Conservation (phyloP, 2,888 invertebrate species). For the Cyclophora albipunctata region DNA sequence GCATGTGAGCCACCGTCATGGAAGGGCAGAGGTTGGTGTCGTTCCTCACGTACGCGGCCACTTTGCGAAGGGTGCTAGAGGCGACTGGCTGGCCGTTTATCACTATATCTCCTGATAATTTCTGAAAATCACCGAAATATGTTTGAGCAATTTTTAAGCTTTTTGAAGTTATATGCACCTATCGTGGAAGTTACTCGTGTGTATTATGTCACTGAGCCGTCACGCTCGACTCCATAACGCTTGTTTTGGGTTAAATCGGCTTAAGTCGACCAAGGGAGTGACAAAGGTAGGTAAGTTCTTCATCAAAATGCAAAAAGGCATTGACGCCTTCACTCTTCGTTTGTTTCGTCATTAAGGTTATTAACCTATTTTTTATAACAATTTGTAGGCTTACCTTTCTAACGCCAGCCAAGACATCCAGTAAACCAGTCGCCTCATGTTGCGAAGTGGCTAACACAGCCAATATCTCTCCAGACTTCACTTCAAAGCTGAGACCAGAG, state of each 20-base stretch:
- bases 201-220: too few species aligned
- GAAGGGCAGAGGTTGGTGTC: slow-evolving; percentile 87
- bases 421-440: slow-evolving; percentile 88
- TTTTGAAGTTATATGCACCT: too few species aligned
- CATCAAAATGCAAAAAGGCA: too few species aligned
- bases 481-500: slow-evolving; percentile 89
- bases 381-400: slow-evolving; percentile 50
- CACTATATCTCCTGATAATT: slow-evolving; percentile 84
- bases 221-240: too few species aligned
- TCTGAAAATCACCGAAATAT: slow-evolving; percentile 34
- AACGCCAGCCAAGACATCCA: slow-evolving; percentile 88
- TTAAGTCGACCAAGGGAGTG: too few species aligned
- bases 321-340: too few species aligned
- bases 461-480: slow-evolving; percentile 91
- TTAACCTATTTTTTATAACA: too few species aligned
- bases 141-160: not conserved
- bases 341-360: too few species aligned
- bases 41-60: slow-evolving; percentile 84
- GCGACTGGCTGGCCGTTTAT: slow-evolving; percentile 91
- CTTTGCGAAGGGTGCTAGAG: slow-evolving; percentile 79
- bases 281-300: too few species aligned
- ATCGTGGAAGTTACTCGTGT: too few species aligned
- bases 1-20: slow-evolving; percentile 92
- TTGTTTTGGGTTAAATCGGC: too few species aligned
- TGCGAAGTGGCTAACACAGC: slow-evolving; percentile 93